A percentile compares a stretch with the other conserved stretches of the same genome.
These are phyloP conservation scores for Pandemis cinnamomeana DNA, from an alignment of 2,888 invertebrate genomes.

Conservation along the genomic window DNA sequence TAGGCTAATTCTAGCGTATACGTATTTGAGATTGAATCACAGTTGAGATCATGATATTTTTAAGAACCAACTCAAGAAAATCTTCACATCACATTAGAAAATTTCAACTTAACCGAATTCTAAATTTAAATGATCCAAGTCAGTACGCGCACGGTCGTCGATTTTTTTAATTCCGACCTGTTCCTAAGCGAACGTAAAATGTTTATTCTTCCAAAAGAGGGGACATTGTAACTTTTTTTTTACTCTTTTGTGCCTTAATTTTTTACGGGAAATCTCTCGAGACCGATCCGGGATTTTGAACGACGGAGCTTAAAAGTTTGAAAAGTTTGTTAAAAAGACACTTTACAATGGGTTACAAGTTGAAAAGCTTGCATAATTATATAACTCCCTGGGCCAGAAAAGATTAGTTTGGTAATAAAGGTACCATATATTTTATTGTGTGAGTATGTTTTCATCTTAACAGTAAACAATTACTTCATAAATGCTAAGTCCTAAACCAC, in stretches of 20 bases:
- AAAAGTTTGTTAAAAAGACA: slow-evolving; percentile 78
- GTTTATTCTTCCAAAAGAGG: slow-evolving; percentile 73
- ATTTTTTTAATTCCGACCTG: slow-evolving; percentile 66
- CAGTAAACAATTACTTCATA: neutral
- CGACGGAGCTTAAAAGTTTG: slow-evolving; percentile 73
- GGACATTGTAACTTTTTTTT: slow-evolving; percentile 77
- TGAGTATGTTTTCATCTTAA: neutral
- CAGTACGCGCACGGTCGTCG: slow-evolving; percentile 50
- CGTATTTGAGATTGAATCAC: neutral
- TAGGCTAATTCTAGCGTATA: no score
- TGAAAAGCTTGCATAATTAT: slow-evolving; percentile 76
- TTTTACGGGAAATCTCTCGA: slow-evolving; percentile 74
- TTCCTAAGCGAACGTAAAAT: slow-evolving; percentile 76
- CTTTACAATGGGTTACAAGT: slow-evolving; percentile 80
- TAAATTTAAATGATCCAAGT: slow-evolving; percentile 33
- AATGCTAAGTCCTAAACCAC: neutral
- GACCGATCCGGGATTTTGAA: slow-evolving; percentile 78
- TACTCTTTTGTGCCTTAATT: slow-evolving; percentile 77
- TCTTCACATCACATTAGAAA: no score
- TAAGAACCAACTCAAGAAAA: no score
- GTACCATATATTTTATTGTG: neutral
- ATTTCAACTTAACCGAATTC: neutral
- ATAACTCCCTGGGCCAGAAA: slow-evolving; percentile 52
- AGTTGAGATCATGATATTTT: neutral
- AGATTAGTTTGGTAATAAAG: slow-evolving; percentile 31